Evolutionary conservation across 2,113 vertebrate species (phyloP).

Genomic region (Gymnorhina tibicen): DNA sequence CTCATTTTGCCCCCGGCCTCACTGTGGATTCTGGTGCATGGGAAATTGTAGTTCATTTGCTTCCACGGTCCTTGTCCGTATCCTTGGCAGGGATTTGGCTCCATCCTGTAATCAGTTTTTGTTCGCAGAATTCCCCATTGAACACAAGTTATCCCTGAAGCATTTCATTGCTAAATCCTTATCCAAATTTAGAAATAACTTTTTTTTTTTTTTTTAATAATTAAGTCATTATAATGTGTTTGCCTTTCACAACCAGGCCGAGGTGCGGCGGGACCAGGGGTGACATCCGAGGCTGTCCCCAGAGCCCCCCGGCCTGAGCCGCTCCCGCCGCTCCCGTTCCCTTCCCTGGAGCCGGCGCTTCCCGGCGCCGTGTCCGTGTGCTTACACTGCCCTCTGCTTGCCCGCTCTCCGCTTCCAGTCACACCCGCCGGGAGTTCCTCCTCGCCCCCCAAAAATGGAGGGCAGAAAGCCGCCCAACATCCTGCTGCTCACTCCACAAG

Average conservation of each 20-base stretch:
- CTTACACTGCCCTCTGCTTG: slow-evolving; percentile 37
- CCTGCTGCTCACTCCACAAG: not conserved
- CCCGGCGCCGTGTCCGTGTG: not conserved
- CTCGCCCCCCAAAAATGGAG: not conserved
- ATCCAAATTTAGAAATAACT: not conserved
- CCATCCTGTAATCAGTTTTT: not conserved
- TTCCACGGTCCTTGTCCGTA: not conserved
- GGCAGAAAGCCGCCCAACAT: too few species aligned
- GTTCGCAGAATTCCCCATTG: not conserved
- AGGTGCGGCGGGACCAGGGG: not conserved
- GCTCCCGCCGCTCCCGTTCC: not conserved
- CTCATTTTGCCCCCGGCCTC: not conserved
- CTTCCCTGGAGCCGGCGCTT: fast-evolving
- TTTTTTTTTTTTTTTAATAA: not conserved
- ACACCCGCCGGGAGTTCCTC: not conserved
- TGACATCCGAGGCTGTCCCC: not conserved
- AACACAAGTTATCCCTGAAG: not conserved
- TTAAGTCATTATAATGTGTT: not conserved
- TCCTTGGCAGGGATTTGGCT: not conserved
- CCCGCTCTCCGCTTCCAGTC: not conserved
- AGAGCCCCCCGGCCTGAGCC: too few species aligned
- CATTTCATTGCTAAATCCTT: not conserved
- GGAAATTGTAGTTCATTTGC: not conserved
- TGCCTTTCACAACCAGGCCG: not conserved
- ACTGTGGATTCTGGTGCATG: not conserved